Evolutionary conservation across 2,797 vertebrate species (phyloP).

Genomic region (Pristis pectinata): DNA sequence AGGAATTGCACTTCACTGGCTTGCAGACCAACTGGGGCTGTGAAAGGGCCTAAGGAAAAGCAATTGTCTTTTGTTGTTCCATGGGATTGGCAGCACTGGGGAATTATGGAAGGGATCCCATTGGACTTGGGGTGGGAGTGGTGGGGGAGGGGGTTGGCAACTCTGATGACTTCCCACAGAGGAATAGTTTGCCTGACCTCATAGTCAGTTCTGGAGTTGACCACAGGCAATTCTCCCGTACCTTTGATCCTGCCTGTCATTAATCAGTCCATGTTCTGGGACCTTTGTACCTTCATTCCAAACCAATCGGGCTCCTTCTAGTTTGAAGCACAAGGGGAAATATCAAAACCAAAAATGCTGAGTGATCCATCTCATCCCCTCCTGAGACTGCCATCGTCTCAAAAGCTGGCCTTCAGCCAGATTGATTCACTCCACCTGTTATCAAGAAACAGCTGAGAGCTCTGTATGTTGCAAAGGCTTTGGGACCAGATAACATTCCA

Average conservation of each 20-base stretch:
- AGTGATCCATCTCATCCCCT: too few relatives aligned
- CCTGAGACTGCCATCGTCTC: too few relatives aligned
- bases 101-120: too few relatives aligned
- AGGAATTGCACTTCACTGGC: too few relatives aligned
- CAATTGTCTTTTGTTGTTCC: too few relatives aligned
- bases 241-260: too few relatives aligned
- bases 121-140: neutral
- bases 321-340: neutral
- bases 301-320: neutral
- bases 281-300: neutral
- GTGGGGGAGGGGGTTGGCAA: neutral
- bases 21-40: too few relatives aligned
- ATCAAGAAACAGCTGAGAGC: too few relatives aligned
- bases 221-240: neutral
- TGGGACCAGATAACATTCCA: too few relatives aligned
- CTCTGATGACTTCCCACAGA: neutral
- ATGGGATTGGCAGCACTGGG: too few relatives aligned
- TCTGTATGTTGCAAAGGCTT: too few relatives aligned
- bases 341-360: neutral
- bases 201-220: neutral
- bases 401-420: neutral
- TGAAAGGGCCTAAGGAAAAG: too few relatives aligned
- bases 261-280: neutral
- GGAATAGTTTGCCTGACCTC: neutral
- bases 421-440: neutral